Evolutionary conservation across 2,113 vertebrate genomes (phyloP).

Genomic region (Xenopus laevis): DNA sequence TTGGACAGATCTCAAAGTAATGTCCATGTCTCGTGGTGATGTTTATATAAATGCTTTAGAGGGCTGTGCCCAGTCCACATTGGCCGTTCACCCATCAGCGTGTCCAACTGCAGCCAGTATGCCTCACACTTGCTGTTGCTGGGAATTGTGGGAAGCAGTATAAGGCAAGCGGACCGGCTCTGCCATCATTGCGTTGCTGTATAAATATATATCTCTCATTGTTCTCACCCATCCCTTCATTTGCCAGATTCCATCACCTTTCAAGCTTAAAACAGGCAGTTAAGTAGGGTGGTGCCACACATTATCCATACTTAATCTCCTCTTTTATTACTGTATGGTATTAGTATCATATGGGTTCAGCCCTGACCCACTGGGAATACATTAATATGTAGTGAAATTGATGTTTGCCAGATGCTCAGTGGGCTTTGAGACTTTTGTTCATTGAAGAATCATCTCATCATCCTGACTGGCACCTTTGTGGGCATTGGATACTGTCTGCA

Average conservation of each 20-base stretch:
- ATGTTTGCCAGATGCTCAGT: constrained; percentile 41
- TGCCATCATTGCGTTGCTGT: too few relatives aligned
- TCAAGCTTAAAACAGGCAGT: constrained; percentile 22
- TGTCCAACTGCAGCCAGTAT: too few relatives aligned
- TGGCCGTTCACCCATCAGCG: too few relatives aligned
- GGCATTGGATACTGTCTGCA: too few relatives aligned
- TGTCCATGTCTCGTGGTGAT: too few relatives aligned
- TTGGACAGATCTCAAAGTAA: too few relatives aligned
- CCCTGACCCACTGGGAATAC: constrained; percentile 27
- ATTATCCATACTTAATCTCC: constrained; percentile 37
- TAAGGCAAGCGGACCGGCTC: too few relatives aligned
- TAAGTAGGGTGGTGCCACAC: constrained; percentile 36
- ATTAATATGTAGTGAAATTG: constrained; percentile 19
- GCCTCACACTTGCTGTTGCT: too few relatives aligned
- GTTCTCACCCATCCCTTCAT: not conserved
- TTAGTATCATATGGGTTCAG: constrained; percentile 42
- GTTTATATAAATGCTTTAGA: too few relatives aligned
- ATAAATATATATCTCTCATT: constrained; percentile 21
- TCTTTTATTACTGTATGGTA: constrained; percentile 33
- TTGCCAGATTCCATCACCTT: constrained; percentile 32
- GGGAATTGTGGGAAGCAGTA: too few relatives aligned
- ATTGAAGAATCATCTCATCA: constrained; percentile 11
- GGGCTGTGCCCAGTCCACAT: too few relatives aligned
- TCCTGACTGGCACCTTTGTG: too few relatives aligned
- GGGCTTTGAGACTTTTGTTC: constrained; percentile 18